Evolutionary conservation across 2,113 vertebrate species (phyloP).

Genomic region (Notiomystis cincta): DNA sequence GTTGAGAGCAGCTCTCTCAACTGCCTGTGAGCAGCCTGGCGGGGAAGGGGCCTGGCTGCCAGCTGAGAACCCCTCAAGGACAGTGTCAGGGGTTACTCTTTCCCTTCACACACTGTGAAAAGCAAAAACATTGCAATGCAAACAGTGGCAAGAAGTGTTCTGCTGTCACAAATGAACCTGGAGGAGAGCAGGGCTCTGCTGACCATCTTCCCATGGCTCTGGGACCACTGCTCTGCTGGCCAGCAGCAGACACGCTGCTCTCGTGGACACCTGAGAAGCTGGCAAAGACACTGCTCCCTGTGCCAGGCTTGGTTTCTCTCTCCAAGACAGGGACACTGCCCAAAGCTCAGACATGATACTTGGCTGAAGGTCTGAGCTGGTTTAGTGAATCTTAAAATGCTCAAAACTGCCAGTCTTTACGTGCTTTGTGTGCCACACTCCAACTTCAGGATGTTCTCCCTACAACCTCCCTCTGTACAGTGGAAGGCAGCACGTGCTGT

Average conservation of each 20-base stretch:
- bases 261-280: neutral
- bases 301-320: neutral
- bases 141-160: neutral
- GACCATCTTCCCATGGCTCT: neutral
- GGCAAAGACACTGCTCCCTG: neutral
- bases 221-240: neutral
- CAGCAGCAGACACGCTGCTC: neutral
- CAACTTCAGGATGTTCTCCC: neutral
- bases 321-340: neutral
- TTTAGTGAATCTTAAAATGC: neutral
- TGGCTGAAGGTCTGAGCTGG: neutral
- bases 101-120: neutral
- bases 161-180: neutral
- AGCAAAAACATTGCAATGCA: neutral
- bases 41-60: neutral
- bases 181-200: neutral
- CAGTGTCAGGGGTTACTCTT: neutral
- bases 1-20: neutral
- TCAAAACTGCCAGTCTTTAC: neutral
- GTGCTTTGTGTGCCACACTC: neutral
- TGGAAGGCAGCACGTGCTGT: fast-evolving
- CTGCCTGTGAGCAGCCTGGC: neutral
- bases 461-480: neutral
- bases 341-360: neutral
- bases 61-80: neutral